phyloP scores from a whole-genome alignment of 2,113 vertebrate genomes.

The Spheniscus mendiculus region DNA sequence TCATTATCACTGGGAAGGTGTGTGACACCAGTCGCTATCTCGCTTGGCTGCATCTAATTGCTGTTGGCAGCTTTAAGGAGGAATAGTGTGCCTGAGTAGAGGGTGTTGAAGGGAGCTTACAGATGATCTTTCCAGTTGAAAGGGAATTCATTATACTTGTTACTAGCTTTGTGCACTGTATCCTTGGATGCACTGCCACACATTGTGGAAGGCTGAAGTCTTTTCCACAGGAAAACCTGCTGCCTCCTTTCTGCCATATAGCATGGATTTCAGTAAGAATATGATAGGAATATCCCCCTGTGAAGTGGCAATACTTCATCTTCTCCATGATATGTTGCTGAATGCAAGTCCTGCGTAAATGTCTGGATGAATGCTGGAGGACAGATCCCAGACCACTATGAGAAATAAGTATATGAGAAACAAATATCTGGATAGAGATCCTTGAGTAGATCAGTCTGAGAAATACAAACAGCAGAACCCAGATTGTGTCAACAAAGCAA shows the following conservation, averaged over 20 bases:
- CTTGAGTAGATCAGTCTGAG: neutral
- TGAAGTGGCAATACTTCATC: neutral
- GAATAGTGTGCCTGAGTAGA: neutral
- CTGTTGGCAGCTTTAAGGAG: neutral
- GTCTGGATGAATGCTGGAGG: neutral
- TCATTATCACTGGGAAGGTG: neutral
- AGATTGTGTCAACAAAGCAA: neutral
- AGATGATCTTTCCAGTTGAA: fast-evolving
- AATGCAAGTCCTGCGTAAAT: neutral
- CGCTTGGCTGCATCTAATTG: neutral
- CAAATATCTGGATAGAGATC: neutral
- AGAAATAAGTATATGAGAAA: neutral
- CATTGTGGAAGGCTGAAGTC: neutral
- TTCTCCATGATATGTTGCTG: neutral
- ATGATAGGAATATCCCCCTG: no score
- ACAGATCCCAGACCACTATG: neutral
- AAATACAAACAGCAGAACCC: neutral
- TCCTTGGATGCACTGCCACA: neutral
- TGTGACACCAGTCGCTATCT: neutral
- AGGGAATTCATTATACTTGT: neutral
- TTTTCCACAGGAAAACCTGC: neutral
- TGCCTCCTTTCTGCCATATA: neutral
- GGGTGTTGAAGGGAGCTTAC: neutral
- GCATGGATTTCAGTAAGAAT: neutral
- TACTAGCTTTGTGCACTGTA: neutral